Percentiles rank a stretch among this genome's conserved stretches.
These are phyloP conservation scores for Diaperis boleti DNA, from an alignment of 2,888 invertebrate genomes.

Conservation along the genomic window DNA sequence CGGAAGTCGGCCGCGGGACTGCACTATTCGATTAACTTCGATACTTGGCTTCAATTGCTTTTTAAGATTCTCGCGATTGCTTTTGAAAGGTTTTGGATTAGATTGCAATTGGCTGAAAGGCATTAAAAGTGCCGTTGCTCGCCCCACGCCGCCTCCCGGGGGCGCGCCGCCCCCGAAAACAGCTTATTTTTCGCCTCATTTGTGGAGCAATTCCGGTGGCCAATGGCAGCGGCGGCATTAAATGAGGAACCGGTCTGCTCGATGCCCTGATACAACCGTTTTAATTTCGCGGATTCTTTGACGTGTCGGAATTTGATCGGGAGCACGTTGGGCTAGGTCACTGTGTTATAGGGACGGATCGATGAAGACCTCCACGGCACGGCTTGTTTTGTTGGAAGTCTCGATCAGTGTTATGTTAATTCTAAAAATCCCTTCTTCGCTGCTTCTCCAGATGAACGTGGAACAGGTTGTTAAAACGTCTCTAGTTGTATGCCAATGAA, in stretches of 20 bases:
- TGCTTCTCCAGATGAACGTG: no score
- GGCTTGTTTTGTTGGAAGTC: no score
- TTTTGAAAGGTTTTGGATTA: constrained; percentile 66
- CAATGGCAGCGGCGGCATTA: constrained; percentile 59
- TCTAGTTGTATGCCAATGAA: no score
- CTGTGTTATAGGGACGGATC: no score
- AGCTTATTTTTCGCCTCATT: constrained; percentile 67
- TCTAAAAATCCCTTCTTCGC: no score
- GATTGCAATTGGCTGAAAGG: constrained; percentile 66
- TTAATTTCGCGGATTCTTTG: constrained; percentile 52
- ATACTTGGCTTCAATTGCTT: constrained; percentile 66
- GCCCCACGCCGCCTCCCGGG: constrained; percentile 40
- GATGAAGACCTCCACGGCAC: no score
- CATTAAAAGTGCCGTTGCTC: constrained; percentile 63
- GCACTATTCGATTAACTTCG: constrained; percentile 65
- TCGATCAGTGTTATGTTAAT: no score
- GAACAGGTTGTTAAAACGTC: no score
- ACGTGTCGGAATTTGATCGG: neutral
- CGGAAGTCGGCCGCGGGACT: constrained; percentile 39
- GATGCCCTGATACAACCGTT: constrained; percentile 49
- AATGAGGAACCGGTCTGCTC: constrained; percentile 54
- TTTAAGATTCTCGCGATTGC: constrained; percentile 66
- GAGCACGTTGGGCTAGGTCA: no score
- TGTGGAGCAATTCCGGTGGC: constrained; percentile 63
- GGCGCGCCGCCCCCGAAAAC: constrained; percentile 54